These are phyloP conservation scores for Menura novaehollandiae DNA, from an alignment of 2,113 vertebrate genomes.

Conservation along the genomic window DNA sequence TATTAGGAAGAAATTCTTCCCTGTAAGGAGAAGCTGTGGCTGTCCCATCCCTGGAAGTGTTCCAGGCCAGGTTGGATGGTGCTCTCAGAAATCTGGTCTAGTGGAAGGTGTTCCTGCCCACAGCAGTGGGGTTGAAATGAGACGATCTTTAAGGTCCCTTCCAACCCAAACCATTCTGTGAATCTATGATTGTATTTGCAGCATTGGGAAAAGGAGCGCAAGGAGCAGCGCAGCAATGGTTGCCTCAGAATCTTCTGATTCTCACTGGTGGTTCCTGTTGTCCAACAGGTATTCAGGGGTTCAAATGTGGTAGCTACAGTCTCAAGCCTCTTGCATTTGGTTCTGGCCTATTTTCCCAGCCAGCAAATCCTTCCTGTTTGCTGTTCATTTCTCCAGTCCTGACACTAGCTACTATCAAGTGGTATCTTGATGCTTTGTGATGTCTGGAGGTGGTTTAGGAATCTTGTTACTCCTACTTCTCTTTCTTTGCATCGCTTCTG, in stretches of 20 bases:
- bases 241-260: neutral
- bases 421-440: neutral
- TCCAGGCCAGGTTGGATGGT: neutral
- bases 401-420: neutral
- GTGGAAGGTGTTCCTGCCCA: neutral
- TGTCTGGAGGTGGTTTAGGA: neutral
- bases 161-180: neutral
- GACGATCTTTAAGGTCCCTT: neutral
- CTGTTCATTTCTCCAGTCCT: neutral
- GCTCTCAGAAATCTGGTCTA: neutral
- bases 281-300: neutral
- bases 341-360: neutral
- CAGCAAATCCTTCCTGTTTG: neutral
- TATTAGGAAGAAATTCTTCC: neutral
- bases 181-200: neutral
- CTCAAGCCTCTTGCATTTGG: neutral
- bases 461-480: neutral
- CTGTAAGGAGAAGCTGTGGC: neutral
- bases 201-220: neutral
- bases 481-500: neutral
- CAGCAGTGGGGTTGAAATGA: accelerated
- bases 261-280: neutral
- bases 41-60: neutral
- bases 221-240: neutral
- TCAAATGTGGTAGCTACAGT: neutral